phyloP scores from a whole-genome alignment of 1,140 invertebrate species.

The Hesperophylax magnus region DNA sequence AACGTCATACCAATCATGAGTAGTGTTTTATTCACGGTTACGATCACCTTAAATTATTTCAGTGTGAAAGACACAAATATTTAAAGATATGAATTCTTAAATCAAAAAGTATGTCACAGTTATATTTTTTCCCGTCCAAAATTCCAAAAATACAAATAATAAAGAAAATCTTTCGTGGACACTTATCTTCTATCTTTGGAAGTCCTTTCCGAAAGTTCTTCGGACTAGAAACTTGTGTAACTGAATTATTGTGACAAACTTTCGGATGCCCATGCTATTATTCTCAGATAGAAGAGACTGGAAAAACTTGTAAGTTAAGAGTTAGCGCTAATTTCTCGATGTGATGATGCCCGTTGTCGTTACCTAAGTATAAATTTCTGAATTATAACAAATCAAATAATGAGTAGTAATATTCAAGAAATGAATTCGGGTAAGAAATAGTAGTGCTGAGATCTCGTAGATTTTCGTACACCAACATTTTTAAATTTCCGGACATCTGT shows the following conservation, averaged over 20 bases:
- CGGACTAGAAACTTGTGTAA: neutral
- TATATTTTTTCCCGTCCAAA: too few relatives aligned
- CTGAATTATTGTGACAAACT: slow-evolving; percentile 22
- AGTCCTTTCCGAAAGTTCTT: slow-evolving; percentile 1
- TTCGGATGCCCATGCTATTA: slow-evolving; percentile 8
- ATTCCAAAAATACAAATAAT: slow-evolving; percentile 1
- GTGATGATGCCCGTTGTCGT: neutral
- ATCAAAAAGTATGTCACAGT: too few relatives aligned
- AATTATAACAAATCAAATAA: neutral
- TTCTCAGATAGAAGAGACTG: neutral
- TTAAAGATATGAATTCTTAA: too few relatives aligned
- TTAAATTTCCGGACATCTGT: too few relatives aligned
- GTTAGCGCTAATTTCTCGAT: neutral
- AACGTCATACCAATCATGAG: too few relatives aligned
- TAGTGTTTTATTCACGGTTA: too few relatives aligned
- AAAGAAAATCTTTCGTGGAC: neutral
- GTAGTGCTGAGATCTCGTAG: too few relatives aligned
- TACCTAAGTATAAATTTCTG: neutral
- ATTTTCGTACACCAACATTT: too few relatives aligned
- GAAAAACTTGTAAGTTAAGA: slow-evolving; percentile 5
- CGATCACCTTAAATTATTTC: too few relatives aligned
- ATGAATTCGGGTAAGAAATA: too few relatives aligned
- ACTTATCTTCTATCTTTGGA: neutral
- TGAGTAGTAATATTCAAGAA: neutral
- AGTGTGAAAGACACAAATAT: too few relatives aligned